Percentiles rank a stretch among this genome's conserved stretches.
Conservation (phyloP, 1,140 invertebrate genomes). For the Paralvinella palmiformis region DNA sequence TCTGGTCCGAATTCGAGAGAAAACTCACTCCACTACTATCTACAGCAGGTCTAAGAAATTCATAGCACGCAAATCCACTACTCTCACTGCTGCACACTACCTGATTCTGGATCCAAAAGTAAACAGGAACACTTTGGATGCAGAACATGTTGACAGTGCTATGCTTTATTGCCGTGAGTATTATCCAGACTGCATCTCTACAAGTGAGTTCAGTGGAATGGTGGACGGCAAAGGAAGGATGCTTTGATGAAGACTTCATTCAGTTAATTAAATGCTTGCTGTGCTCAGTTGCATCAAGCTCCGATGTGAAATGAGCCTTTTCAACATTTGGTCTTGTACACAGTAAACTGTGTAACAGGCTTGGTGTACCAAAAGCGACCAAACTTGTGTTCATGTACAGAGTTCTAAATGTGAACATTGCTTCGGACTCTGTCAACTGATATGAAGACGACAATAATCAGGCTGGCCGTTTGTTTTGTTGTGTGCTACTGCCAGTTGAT, state of each 20-base stretch:
- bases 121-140: slow-evolving; percentile 4
- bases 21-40: slow-evolving; percentile 6
- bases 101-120: slow-evolving; percentile 6
- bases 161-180: slow-evolving; percentile 9
- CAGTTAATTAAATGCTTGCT: slow-evolving; percentile 4
- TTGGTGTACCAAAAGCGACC: neutral
- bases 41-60: slow-evolving; percentile 9
- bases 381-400: neutral
- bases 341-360: slow-evolving; percentile 9
- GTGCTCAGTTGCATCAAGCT: slow-evolving; percentile 8
- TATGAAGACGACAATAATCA: slow-evolving; percentile 3
- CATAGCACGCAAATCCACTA: slow-evolving; percentile 7
- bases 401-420: neutral
- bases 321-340: slow-evolving; percentile 3
- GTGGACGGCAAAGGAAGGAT: slow-evolving; percentile 6
- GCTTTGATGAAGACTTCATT: slow-evolving; percentile 9
- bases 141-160: slow-evolving; percentile 10
- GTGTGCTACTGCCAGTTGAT: no score
- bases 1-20: slow-evolving; percentile 6
- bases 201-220: slow-evolving; percentile 6
- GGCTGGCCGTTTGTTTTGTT: neutral
- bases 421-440: slow-evolving; percentile 2
- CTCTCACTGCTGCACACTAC: slow-evolving; percentile 7
- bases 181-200: slow-evolving; percentile 7
- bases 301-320: slow-evolving; percentile 6